phyloP scores from a whole-genome alignment of 2,113 vertebrate genomes.

The Megaceryle maxima region DNA sequence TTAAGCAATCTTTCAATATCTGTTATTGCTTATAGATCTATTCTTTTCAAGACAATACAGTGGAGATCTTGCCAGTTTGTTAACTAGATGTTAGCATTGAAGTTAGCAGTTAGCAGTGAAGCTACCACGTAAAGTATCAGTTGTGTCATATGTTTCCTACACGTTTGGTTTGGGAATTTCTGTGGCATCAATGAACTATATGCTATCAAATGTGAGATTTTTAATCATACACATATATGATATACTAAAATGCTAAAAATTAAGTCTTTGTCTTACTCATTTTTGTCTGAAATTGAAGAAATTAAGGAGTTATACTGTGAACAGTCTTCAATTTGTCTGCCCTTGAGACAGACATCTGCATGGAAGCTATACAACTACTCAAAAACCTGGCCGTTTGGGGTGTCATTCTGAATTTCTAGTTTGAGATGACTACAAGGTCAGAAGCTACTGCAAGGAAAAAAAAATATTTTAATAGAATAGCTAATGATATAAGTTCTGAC shows the following conservation, averaged over 20 bases:
- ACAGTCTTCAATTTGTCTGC: background rate
- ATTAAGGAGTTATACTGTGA: background rate
- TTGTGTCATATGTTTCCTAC: background rate
- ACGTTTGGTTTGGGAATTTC: background rate
- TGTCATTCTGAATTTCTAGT: constrained; percentile 25
- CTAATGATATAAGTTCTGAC: constrained; percentile 34
- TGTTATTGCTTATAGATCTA: background rate
- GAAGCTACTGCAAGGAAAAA: constrained; percentile 23
- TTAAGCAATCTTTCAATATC: background rate
- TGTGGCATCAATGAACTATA: background rate
- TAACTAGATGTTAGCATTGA: background rate
- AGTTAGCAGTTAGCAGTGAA: background rate
- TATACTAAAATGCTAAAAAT: background rate
- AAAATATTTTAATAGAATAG: constrained; percentile 35
- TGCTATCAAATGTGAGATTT: background rate
- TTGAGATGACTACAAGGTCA: constrained; percentile 42
- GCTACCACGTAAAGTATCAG: background rate
- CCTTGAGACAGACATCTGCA: background rate
- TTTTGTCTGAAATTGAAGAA: background rate
- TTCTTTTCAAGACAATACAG: background rate
- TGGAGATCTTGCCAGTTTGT: background rate
- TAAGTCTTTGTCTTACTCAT: background rate
- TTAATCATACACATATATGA: background rate
- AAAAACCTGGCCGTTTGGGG: background rate
- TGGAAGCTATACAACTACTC: background rate